Evolutionary conservation across 2,113 vertebrate genomes (phyloP).

Genomic region (Dicentrarchus labrax): DNA sequence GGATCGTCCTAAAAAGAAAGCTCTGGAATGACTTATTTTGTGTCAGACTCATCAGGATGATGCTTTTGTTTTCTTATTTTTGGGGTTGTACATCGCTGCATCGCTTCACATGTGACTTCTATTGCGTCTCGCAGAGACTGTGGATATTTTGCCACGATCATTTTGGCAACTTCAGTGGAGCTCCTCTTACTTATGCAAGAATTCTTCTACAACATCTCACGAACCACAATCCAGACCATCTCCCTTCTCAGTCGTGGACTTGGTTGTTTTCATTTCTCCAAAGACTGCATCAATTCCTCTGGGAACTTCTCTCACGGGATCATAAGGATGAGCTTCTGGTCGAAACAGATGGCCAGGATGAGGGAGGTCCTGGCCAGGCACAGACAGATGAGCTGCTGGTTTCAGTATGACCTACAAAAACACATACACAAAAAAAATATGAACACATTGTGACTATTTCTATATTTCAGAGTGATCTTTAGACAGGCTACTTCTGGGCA

Average conservation of each 20-base stretch:
- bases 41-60: background rate
- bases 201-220: conserved; percentile 33
- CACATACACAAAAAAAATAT: background rate
- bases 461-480: background rate
- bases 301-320: conserved; percentile 15
- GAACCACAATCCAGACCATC: conserved; percentile 48
- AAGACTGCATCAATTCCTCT: conserved; percentile 48
- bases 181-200: background rate
- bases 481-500: conserved; percentile 1
- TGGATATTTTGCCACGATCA: background rate
- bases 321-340: too few species aligned
- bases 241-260: conserved; percentile 19
- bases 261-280: conserved; percentile 30
- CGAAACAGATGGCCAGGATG: background rate
- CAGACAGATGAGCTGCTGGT: background rate
- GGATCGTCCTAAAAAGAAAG: background rate
- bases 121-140: background rate
- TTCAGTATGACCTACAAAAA: background rate
- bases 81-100: background rate
- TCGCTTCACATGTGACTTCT: background rate
- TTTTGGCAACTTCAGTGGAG: background rate
- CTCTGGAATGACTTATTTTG: conserved; percentile 23
- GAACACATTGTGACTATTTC: too few species aligned
- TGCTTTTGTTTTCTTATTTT: conserved; percentile 37
- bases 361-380: background rate